Conservation (phyloP, 2,888 invertebrate genomes). For the Phlogophora meticulosa region DNA sequence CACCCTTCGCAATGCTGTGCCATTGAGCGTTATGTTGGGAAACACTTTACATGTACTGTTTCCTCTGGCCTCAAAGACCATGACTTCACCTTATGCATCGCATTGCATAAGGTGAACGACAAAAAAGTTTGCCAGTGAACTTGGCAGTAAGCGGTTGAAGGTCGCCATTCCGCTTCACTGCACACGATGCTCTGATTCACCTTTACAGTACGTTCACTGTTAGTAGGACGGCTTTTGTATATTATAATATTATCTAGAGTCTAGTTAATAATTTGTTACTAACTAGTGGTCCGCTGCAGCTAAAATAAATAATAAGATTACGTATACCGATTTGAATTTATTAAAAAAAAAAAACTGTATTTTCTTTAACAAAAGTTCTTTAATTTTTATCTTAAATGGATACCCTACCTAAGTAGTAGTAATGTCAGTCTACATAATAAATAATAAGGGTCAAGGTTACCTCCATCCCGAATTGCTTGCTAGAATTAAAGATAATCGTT, state of each 20-base stretch:
- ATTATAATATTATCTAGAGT: background rate
- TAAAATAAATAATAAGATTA: no score
- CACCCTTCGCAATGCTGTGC: no score
- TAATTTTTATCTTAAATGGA: no score
- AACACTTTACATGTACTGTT: no score
- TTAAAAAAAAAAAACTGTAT: no score
- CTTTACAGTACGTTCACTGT: background rate
- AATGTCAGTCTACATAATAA: background rate
- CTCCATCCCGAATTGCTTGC: background rate
- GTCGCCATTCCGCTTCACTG: slow-evolving; percentile 45
- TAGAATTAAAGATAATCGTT: background rate
- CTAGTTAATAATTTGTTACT: no score
- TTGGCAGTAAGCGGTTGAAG: slow-evolving; percentile 57
- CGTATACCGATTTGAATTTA: no score
- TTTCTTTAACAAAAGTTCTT: no score
- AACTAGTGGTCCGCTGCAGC: no score
- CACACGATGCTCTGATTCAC: slow-evolving; percentile 61
- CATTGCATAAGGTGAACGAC: slow-evolving; percentile 46
- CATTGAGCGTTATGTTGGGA: no score
- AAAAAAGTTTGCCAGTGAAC: slow-evolving; percentile 58
- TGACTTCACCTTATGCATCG: no score
- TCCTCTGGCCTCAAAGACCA: no score
- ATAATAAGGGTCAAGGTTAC: background rate
- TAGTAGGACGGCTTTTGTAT: background rate
- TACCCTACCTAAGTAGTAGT: background rate